Percentiles rank a stretch among this genome's conserved stretches.
Conservation (phyloP, 2,888 invertebrate genomes). For the Drosophila paramelanica region DNA sequence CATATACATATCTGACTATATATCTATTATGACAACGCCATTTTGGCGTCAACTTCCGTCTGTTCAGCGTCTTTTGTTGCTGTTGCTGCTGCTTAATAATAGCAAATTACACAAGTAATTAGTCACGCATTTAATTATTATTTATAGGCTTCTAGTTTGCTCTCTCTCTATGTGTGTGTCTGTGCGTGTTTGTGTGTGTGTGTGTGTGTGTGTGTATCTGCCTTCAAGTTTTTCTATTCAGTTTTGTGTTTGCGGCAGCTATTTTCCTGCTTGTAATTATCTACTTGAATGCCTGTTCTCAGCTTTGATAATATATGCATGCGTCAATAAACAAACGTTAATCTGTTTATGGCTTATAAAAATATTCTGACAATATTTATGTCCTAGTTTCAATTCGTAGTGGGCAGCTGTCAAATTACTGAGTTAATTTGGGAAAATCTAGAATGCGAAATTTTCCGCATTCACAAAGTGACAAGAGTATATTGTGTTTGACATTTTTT, state of each 20-base stretch:
- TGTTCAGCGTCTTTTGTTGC: constrained; percentile 38
- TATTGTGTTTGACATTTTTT: no score
- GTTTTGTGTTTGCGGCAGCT: constrained; percentile 16
- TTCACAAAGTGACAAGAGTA: no score
- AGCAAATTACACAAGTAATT: constrained; percentile 81
- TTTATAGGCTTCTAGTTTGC: constrained; percentile 58
- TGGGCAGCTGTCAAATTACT: constrained; percentile 17
- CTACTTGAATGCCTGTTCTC: constrained; percentile 59
- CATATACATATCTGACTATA: constrained; percentile 7
- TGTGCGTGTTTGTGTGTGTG: constrained; percentile 22
- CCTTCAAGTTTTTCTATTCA: constrained; percentile 38
- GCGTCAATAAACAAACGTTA: constrained; percentile 50
- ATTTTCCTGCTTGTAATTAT: constrained; percentile 65
- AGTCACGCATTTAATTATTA: constrained; percentile 82
- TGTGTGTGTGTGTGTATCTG: constrained; percentile 23
- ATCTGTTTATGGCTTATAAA: constrained; percentile 41
- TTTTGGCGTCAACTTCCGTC: constrained; percentile 54
- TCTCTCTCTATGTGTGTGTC: constrained; percentile 8
- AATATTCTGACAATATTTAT: constrained; percentile 3
- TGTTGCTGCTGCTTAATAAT: constrained; percentile 63
- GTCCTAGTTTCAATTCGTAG: not conserved
- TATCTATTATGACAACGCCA: constrained; percentile 57
- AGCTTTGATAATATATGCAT: constrained; percentile 51
- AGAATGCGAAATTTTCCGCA: no score
- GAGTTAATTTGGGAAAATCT: constrained; percentile 4